Evolutionary conservation across 1,140 invertebrate genomes (phyloP).

Genomic region (Apis dorsata): DNA sequence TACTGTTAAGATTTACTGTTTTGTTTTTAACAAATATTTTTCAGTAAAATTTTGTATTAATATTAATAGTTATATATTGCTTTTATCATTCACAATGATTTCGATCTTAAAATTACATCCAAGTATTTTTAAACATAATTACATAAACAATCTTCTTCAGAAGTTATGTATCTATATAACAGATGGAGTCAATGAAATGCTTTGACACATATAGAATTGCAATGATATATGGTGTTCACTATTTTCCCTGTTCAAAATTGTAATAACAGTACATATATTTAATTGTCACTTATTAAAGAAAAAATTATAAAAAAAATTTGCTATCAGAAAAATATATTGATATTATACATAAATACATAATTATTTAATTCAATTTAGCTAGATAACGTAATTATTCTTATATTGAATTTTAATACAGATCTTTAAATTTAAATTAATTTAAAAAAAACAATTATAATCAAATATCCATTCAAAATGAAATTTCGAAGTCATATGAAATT

Average conservation of each 20-base stretch:
- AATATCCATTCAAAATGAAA: background rate
- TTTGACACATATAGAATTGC: conserved; percentile 31
- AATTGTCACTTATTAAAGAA: conserved; percentile 20
- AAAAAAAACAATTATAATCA: background rate
- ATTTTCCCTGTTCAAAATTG: conserved; percentile 34
- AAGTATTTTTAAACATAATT: conserved; percentile 25
- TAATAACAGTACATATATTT: conserved; percentile 3
- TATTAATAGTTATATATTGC: conserved; percentile 12
- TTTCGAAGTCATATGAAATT: background rate
- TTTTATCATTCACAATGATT: conserved; percentile 20
- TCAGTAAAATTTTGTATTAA: background rate
- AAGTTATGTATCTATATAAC: conserved; percentile 13
- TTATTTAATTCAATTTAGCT: background rate
- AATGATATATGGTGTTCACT: conserved; percentile 34
- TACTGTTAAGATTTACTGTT: background rate
- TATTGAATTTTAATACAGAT: conserved; percentile 3
- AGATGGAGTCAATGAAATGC: conserved; percentile 17
- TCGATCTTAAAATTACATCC: conserved; percentile 19
- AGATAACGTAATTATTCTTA: background rate
- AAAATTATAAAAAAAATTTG: conserved; percentile 35
- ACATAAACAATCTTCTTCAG: background rate
- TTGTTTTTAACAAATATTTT: background rate
- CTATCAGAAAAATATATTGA: conserved; percentile 20
- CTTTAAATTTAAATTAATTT: background rate
- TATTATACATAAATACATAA: conserved; percentile 19